Evolutionary conservation across 2,113 vertebrate species (phyloP).

Genomic region (Plotosus lineatus): DNA sequence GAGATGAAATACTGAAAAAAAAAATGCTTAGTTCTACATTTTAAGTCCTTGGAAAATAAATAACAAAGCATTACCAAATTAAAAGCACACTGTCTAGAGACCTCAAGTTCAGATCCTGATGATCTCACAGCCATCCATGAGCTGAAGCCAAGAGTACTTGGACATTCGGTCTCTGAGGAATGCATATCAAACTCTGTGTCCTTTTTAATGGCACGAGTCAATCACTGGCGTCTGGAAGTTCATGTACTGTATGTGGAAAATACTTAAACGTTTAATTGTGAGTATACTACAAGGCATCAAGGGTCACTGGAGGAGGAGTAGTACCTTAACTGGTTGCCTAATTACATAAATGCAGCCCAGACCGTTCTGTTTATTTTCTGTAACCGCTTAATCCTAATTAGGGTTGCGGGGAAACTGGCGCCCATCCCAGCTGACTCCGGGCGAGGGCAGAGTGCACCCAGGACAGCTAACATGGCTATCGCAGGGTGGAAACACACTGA

Average conservation of each 20-base stretch:
- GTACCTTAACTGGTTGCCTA: too few species aligned
- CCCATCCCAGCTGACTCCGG: too few species aligned
- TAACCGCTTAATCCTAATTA: too few species aligned
- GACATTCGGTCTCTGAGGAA: background rate
- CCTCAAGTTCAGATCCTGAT: background rate
- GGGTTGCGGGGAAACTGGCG: too few species aligned
- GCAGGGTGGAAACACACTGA: too few species aligned
- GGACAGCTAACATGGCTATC: too few species aligned
- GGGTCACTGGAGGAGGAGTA: too few species aligned
- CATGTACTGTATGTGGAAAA: background rate
- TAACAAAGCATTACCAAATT: background rate
- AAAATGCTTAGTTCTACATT: conserved; percentile 3
- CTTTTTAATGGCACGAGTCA: background rate
- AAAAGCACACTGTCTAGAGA: background rate
- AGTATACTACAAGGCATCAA: too few species aligned
- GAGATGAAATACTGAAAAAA: background rate
- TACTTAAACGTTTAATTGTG: too few species aligned
- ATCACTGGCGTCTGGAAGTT: background rate
- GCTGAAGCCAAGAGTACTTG: background rate
- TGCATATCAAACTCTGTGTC: background rate
- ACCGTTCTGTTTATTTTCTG: too few species aligned
- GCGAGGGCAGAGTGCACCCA: too few species aligned
- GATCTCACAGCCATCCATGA: background rate
- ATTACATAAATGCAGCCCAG: too few species aligned
- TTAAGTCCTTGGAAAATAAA: background rate